Evolutionary conservation across 2,113 vertebrate genomes (phyloP).

Genomic region (Tychaedon coryphoeus): DNA sequence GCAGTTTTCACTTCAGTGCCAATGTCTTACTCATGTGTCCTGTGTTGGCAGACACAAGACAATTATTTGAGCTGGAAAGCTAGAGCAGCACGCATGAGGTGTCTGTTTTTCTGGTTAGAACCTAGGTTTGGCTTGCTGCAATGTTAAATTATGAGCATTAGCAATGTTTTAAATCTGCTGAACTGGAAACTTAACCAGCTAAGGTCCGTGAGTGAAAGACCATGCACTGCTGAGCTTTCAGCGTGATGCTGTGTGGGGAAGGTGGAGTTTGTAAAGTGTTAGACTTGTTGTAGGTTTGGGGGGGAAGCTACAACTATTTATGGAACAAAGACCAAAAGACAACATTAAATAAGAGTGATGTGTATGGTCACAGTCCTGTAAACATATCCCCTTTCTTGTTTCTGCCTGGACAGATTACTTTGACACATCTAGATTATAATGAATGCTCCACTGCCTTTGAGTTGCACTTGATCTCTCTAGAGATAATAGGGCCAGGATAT

Average conservation of each 20-base stretch:
- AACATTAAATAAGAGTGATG: not conserved
- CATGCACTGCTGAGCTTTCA: not conserved
- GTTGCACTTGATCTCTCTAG: not conserved
- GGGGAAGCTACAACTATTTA: not conserved
- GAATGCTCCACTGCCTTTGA: not conserved
- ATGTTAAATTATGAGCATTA: not conserved
- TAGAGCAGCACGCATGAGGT: not conserved
- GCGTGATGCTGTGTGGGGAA: not conserved
- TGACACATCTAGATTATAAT: not conserved
- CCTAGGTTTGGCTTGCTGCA: not conserved
- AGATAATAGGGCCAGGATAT: not conserved
- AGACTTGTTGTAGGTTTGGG: not conserved
- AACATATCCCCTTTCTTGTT: not conserved
- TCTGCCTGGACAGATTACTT: not conserved
- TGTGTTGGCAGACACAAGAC: not conserved
- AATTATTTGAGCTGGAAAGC: conserved; percentile 32
- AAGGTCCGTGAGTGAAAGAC: not conserved
- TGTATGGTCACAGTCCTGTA: not conserved
- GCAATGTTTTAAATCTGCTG: not conserved
- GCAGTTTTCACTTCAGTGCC: not conserved
- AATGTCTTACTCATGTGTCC: conserved; percentile 25
- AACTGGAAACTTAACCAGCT: not conserved
- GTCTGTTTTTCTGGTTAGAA: conserved; percentile 47
- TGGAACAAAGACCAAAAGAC: not conserved
- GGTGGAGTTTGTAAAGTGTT: not conserved